Conservation (phyloP, 2,797 vertebrate species). For the Cossypha heuglini region DNA sequence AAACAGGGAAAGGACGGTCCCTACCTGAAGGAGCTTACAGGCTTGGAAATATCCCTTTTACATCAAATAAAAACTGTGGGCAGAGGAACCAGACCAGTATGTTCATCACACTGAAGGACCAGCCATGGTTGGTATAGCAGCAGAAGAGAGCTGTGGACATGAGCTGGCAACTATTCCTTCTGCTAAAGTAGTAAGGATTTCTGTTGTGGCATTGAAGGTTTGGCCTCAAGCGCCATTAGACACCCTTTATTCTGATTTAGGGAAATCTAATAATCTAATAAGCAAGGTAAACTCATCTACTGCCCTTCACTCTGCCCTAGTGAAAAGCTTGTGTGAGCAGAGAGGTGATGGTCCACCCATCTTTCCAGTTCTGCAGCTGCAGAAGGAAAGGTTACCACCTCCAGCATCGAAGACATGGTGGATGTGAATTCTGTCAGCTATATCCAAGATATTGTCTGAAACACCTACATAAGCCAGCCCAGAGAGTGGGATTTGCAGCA, state of each 20-base stretch:
- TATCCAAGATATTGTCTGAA: neutral
- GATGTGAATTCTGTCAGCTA: neutral
- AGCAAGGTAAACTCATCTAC: neutral
- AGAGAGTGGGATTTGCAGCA: neutral
- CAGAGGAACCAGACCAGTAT: neutral
- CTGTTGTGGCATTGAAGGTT: neutral
- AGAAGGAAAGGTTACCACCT: neutral
- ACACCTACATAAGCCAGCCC: neutral
- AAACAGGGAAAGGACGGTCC: neutral
- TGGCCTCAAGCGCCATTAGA: neutral
- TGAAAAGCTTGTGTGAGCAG: neutral
- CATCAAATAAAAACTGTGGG: neutral
- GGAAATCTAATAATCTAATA: neutral
- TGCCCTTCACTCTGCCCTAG: neutral
- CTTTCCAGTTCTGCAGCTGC: neutral
- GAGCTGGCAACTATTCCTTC: neutral
- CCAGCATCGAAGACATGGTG: fast-evolving
- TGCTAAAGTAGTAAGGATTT: neutral
- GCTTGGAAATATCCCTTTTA: neutral
- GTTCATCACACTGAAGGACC: neutral
- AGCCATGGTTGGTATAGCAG: neutral
- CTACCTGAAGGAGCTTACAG: neutral
- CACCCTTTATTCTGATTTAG: neutral
- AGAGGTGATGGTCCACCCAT: fast-evolving
- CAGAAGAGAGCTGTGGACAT: neutral